Conservation (phyloP, 2,888 invertebrate species). For the Tetranychus truncatus region DNA sequence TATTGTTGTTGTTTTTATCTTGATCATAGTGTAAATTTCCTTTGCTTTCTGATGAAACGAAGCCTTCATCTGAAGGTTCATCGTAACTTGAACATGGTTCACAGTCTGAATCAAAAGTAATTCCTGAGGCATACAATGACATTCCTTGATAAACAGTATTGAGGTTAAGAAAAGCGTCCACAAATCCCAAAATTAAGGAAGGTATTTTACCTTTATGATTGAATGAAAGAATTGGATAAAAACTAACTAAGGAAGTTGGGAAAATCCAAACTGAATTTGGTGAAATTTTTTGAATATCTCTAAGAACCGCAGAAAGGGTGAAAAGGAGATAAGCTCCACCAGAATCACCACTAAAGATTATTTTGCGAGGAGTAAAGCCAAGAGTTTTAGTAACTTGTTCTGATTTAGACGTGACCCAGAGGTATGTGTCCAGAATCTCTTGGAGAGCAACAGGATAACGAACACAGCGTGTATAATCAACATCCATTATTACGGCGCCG, state of each 20-base stretch:
- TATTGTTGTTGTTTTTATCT: neutral
- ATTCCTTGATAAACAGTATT: neutral
- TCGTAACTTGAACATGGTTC: neutral
- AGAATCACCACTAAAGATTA: slow-evolving; percentile 59
- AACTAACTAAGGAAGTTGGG: neutral
- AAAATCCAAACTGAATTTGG: neutral
- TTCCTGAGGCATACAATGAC: neutral
- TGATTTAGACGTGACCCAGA: slow-evolving; percentile 43
- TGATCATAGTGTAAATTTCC: neutral
- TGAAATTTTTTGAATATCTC: slow-evolving; percentile 36
- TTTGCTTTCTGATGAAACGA: neutral
- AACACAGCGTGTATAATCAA: slow-evolving; percentile 75
- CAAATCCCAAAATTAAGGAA: neutral
- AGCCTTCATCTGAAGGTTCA: neutral
- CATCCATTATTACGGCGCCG: slow-evolving; percentile 63
- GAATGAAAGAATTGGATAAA: slow-evolving; percentile 3
- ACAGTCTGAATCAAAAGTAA: neutral
- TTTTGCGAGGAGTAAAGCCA: slow-evolving; percentile 21
- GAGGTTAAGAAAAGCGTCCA: neutral
- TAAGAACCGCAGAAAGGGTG: slow-evolving; percentile 55
- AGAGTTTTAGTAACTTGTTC: neutral
- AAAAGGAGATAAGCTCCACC: slow-evolving; percentile 85
- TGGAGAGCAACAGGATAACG: slow-evolving; percentile 87
- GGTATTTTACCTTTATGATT: neutral
- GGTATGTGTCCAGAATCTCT: slow-evolving; percentile 79